These are phyloP conservation scores for Rhineura floridana DNA, from an alignment of 2,113 vertebrate species.

Conservation along the genomic window DNA sequence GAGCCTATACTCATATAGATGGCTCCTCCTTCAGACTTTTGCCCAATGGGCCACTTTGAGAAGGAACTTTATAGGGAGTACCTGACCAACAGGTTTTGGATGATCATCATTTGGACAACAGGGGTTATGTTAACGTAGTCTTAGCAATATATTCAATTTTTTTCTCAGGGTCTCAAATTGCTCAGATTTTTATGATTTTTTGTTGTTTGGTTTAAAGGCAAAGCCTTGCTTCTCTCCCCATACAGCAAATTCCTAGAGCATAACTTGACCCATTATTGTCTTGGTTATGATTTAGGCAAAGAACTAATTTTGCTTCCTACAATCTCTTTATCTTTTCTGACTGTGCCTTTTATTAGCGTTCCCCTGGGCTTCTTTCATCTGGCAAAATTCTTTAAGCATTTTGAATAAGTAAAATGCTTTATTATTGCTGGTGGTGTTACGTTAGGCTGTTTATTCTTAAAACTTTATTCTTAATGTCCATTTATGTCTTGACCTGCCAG, in stretches of 20 bases:
- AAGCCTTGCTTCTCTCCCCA: conserved; percentile 22
- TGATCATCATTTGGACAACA: conserved; percentile 7
- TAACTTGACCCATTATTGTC: conserved; percentile 42
- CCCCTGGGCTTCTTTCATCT: conserved; percentile 50
- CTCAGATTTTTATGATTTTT: conserved; percentile 23
- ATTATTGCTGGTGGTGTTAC: conserved; percentile 66
- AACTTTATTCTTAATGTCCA: conserved; percentile 61
- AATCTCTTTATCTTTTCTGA: conserved; percentile 53
- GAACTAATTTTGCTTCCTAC: conserved; percentile 24
- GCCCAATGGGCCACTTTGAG: not conserved
- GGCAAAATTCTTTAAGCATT: conserved; percentile 58
- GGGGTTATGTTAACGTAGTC: not conserved
- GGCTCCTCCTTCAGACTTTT: too few species aligned
- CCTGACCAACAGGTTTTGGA: not conserved
- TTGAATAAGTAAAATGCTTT: too few species aligned
- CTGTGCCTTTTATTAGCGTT: conserved; percentile 60
- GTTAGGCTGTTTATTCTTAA: conserved; percentile 62
- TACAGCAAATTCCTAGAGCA: conserved; percentile 33
- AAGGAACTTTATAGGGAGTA: not conserved
- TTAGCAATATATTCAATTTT: not conserved
- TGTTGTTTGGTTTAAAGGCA: not conserved
- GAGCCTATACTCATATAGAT: too few species aligned
- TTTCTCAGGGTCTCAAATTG: conserved; percentile 48
- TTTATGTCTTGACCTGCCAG: conserved; percentile 57
- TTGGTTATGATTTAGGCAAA: conserved; percentile 50